Evolutionary conservation across 2,888 invertebrate genomes (phyloP), one percentile per base, ranked within the genome.

Genomic region (Isotomurus palustris): DNA sequence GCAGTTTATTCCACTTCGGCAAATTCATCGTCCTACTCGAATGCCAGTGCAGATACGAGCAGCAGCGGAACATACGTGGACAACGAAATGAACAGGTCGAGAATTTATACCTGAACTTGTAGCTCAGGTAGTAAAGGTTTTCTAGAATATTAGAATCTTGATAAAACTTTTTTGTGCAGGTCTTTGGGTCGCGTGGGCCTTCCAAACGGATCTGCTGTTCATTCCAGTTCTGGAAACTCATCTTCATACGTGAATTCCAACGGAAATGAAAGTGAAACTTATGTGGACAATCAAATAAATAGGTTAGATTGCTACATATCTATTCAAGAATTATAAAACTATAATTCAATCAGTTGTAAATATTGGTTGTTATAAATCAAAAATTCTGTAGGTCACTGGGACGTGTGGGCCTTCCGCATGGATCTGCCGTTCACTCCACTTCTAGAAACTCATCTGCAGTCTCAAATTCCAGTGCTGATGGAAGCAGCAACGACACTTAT

Each of bases 391-490:
- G n/a, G n/a, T n/a, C n/a, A n/a, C n/a, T 52, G 6, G 52, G 52
- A 27, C 36, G 55, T n/a, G 55, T 55, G 17, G 55, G 55, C 2
- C 17, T 27, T 21, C 21, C 28, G 3, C 27, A 24, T 28, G 55
- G 55, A 28, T 41, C 55, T n/a, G 55, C 55, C 6, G 52, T 43
- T 6, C 5, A 29, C 27, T 38, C 40, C 25, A 10, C 6, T 21
- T 35, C 50, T 10, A 5, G 36, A n/a, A n/a, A 25, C 50, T 29
- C 28, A n/a, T 48, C 48, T n/a, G n/a, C n/a, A n/a, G n/a, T n/a
- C n/a, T n/a, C n/a, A n/a, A n/a, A n/a, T n/a, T n/a, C n/a, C n/a
- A n/a, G n/a, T n/a, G n/a, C n/a, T n/a, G n/a, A n/a, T n/a, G n/a
- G n/a, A n/a, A n/a, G n/a, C n/a, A n/a, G n/a, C n/a, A n/a, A n/a